Percentiles rank a stretch among this genome's conserved stretches.
Evolutionary conservation across 92 coral and sea anemone genomes (phyloP).

Genomic region (Epizoanthus stellaris): DNA sequence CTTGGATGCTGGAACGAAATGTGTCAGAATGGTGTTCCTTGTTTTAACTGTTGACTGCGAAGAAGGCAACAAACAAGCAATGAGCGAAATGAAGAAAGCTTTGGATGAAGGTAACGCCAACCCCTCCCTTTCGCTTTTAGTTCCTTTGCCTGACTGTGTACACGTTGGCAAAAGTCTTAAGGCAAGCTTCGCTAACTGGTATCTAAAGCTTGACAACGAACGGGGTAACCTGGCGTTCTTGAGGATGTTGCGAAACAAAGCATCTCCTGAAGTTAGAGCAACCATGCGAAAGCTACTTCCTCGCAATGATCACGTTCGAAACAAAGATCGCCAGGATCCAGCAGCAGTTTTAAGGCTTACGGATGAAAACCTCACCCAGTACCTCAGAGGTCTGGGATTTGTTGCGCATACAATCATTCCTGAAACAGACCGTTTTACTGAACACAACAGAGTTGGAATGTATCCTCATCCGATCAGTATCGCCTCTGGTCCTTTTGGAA

Average conservation of each 20-base stretch:
- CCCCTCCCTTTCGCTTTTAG: conserved; percentile 38
- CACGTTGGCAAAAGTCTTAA: conserved; percentile 64
- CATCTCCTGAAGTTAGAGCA: background rate
- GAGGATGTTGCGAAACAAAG: conserved; percentile 44
- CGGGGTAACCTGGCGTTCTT: conserved; percentile 55
- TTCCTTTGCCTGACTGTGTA: conserved; percentile 48
- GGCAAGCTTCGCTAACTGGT: conserved; percentile 61
- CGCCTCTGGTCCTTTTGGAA: conserved; percentile 48
- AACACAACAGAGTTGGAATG: conserved; percentile 44
- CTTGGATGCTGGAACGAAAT: conserved; percentile 27
- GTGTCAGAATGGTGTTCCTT: conserved; percentile 43
- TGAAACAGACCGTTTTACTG: conserved; percentile 51
- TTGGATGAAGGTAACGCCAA: conserved; percentile 27
- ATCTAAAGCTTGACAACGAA: conserved; percentile 39
- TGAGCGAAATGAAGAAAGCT: conserved; percentile 24
- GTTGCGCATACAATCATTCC: conserved; percentile 57
- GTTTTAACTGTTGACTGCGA: conserved; percentile 46
- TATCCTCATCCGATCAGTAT: conserved; percentile 34
- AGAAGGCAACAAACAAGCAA: conserved; percentile 63
- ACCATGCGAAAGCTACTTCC: conserved; percentile 37
- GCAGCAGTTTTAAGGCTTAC: conserved; percentile 46
- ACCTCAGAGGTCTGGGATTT: conserved; percentile 42
- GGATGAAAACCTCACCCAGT: conserved; percentile 29
- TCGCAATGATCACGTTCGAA: conserved; percentile 55
- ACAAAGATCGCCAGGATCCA: conserved; percentile 56